Evolutionary conservation across 2,888 invertebrate genomes (phyloP).

Genomic region (Barypeithes pellucidus): DNA sequence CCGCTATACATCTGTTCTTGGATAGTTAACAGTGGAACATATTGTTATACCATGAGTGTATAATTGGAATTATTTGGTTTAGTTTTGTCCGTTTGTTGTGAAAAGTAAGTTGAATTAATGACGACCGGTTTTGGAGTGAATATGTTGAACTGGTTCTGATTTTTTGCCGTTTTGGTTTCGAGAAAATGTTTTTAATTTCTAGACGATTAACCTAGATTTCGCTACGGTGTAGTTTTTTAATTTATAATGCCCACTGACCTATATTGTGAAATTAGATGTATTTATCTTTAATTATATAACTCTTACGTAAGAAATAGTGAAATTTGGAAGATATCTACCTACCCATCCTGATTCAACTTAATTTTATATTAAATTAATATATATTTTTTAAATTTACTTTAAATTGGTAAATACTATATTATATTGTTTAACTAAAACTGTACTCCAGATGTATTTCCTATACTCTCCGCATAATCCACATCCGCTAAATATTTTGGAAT

Average conservation of each 20-base stretch:
- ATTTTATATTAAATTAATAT: too few species aligned
- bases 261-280: constrained; percentile 3
- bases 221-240: background rate
- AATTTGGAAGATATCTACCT: background rate
- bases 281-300: background rate
- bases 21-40: constrained; percentile 27
- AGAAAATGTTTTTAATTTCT: constrained; percentile 9
- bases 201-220: constrained; percentile 27
- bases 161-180: constrained; percentile 26
- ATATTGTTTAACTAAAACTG: too few species aligned
- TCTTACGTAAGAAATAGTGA: background rate
- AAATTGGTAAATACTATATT: too few species aligned
- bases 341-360: too few species aligned
- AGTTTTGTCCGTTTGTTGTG: constrained; percentile 23
- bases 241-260: background rate
- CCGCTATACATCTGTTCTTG: constrained; percentile 41
- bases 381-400: too few species aligned
- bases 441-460: too few species aligned
- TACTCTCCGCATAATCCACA: too few species aligned
- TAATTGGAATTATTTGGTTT: constrained; percentile 23
- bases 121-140: constrained; percentile 25
- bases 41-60: constrained; percentile 31
- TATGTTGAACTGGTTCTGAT: constrained; percentile 19
- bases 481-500: too few species aligned
- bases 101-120: constrained; percentile 35